phyloP scores from a whole-genome alignment of 2,113 vertebrate genomes.

The Rynchops niger region DNA sequence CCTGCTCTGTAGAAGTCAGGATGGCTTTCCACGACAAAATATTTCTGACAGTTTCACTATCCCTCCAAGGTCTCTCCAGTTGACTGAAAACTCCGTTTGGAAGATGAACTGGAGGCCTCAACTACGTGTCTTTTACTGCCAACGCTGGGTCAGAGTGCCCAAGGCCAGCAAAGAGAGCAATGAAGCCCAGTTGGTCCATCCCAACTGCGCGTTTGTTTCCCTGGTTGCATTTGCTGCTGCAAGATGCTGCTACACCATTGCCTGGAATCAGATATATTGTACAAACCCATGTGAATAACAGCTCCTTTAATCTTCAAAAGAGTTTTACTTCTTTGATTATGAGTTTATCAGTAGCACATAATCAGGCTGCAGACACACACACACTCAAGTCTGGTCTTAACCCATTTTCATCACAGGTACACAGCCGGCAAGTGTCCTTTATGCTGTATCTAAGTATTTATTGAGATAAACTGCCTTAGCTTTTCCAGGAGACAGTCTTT shows the following conservation, averaged over 20 bases:
- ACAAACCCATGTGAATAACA: not conserved
- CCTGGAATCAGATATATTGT: not conserved
- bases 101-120: not conserved
- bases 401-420: not conserved
- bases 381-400: not conserved
- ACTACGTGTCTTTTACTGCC: not conserved
- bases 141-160: not conserved
- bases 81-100: not conserved
- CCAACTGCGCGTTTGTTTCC: not conserved
- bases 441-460: not conserved
- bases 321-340: slow-evolving; percentile 15
- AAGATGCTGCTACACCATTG: not conserved
- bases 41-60: not conserved
- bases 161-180: not conserved
- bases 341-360: slow-evolving; percentile 22
- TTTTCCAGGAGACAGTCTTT: slow-evolving; percentile 7
- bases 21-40: not conserved
- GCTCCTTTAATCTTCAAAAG: slow-evolving; percentile 53
- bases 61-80: not conserved
- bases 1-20: not conserved
- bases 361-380: not conserved
- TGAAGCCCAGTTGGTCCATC: not conserved
- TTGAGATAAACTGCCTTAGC: not conserved
- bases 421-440: not conserved
- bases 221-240: not conserved